Conservation (phyloP, 2,888 invertebrate genomes). For the Orthosia incerta region DNA sequence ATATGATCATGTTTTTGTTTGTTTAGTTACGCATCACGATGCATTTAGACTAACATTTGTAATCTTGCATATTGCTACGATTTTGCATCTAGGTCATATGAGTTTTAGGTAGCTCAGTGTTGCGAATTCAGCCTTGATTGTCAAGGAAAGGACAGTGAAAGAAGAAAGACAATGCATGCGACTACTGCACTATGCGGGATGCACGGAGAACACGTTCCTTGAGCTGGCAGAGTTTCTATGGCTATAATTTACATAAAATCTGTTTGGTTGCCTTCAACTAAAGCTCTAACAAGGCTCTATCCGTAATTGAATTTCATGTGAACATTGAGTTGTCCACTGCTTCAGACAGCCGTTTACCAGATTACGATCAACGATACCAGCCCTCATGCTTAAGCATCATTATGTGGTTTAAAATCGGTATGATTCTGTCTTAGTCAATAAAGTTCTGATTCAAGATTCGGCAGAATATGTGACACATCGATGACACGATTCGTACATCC, state of each 20-base stretch:
- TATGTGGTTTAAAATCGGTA: no score
- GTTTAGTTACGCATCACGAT: not conserved
- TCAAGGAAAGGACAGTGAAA: not conserved
- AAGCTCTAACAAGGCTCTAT: not conserved
- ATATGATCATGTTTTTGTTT: not conserved
- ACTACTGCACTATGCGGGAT: not conserved
- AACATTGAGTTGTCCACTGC: no score
- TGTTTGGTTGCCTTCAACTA: not conserved
- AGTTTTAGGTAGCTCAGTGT: constrained; percentile 6
- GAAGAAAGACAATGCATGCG: not conserved
- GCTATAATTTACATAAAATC: no score
- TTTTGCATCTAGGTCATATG: not conserved
- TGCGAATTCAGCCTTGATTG: not conserved
- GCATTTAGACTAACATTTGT: not conserved
- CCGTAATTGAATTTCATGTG: no score
- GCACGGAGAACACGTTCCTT: no score
- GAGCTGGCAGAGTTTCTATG: no score
- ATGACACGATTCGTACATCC: not conserved
- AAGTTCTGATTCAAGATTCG: not conserved
- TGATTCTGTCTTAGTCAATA: not conserved
- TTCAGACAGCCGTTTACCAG: not conserved
- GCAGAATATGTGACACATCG: not conserved
- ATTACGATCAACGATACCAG: no score
- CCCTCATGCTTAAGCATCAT: no score
- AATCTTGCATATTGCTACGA: no score